Percentiles rank a stretch among this genome's conserved stretches.
These are phyloP conservation scores for Heliocidaris tuberculata DNA, from an alignment of 35 echinoderm and acorn worm species.

Conservation along the genomic window DNA sequence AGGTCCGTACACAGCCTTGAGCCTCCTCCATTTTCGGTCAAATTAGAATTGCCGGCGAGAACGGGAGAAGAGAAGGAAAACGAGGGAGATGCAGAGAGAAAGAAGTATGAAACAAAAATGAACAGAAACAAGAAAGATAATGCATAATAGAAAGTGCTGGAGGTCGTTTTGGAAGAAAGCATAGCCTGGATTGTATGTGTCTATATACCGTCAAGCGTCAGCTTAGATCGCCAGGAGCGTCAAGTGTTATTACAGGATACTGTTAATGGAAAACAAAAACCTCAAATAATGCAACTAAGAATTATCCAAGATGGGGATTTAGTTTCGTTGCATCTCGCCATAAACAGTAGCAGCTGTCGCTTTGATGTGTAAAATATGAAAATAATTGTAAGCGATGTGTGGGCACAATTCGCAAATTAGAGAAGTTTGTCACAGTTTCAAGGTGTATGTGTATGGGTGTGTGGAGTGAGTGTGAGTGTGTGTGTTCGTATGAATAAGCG, in stretches of 20 bases:
- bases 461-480: background rate
- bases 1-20: conserved; percentile 39
- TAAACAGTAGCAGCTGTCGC: conserved; percentile 41
- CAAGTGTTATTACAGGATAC: conserved; percentile 40
- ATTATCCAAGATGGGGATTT: conserved; percentile 27
- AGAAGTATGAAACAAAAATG: conserved; percentile 27
- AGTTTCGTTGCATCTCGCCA: conserved; percentile 26
- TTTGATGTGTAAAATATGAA: conserved; percentile 45
- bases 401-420: background rate
- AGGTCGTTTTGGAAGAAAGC: conserved; percentile 40
- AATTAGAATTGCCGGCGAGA: conserved; percentile 34
- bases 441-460: background rate
- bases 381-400: conserved; percentile 43
- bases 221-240: background rate
- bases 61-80: conserved; percentile 10
- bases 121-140: conserved; percentile 39
- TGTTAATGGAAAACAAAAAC: conserved; percentile 28
- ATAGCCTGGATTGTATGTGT: conserved; percentile 31
- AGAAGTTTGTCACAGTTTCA: conserved; percentile 14
- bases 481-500: background rate
- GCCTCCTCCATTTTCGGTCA: conserved; percentile 31
- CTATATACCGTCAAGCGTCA: conserved; percentile 21
- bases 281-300: conserved; percentile 38
- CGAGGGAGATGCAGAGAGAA: background rate
- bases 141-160: conserved; percentile 42